phyloP scores from a whole-genome alignment of 2,113 vertebrate genomes.

The Antechinus stuartii region DNA sequence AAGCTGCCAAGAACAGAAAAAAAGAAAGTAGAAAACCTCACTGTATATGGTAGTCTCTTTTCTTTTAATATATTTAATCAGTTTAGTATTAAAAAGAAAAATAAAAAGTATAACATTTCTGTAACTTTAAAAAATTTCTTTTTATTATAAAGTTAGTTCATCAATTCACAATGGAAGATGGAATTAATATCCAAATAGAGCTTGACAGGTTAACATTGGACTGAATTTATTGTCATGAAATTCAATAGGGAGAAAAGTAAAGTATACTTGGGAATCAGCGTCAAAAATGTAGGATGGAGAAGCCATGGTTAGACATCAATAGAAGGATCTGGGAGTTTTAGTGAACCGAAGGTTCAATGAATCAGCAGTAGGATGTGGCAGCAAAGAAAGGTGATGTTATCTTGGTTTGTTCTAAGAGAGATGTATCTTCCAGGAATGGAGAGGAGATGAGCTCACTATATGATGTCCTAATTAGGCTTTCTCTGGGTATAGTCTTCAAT shows the following conservation, averaged over 20 bases:
- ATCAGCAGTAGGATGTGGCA: not conserved
- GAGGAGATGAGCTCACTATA: not conserved
- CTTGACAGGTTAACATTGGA: not conserved
- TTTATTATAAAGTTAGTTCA: not conserved
- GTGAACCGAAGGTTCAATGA: not conserved
- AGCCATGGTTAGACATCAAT: not conserved
- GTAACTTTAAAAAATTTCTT: not conserved
- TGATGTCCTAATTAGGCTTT: not conserved
- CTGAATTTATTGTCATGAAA: not conserved
- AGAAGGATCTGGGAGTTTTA: not conserved
- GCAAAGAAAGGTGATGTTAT: not conserved
- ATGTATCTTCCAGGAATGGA: not conserved
- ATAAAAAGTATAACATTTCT: not conserved
- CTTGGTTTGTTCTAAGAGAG: not conserved
- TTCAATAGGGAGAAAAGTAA: not conserved
- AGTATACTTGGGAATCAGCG: not conserved
- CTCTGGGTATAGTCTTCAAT: not conserved
- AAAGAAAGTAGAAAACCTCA: not conserved
- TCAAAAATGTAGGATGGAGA: not conserved
- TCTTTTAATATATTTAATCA: not conserved
- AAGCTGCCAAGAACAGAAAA: not conserved
- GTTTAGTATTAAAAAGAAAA: not conserved
- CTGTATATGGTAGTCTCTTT: not conserved
- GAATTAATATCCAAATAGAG: not conserved
- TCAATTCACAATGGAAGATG: not conserved